These are phyloP conservation scores for Drosophila vallismaia DNA, from an alignment of 2,888 invertebrate species.

Conservation along the genomic window DNA sequence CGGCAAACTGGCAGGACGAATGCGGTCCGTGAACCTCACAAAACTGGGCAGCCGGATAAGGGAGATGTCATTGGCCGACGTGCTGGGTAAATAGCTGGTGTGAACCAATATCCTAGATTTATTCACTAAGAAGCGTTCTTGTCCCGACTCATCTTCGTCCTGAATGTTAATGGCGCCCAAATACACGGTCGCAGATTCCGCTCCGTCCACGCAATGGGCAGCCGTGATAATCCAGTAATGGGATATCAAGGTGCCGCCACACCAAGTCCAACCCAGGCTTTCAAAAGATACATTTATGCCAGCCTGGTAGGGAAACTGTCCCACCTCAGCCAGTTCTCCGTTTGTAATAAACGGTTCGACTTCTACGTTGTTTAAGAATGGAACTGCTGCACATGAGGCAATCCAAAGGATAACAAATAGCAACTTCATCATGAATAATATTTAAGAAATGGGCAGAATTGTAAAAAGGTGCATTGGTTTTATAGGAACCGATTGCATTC, in stretches of 20 bases:
- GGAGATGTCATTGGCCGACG: conserved; percentile 64
- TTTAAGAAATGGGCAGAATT: neutral
- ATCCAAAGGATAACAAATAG: conserved; percentile 44
- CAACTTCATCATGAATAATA: conserved; percentile 45
- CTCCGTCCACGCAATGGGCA: conserved; percentile 70
- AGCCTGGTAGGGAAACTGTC: conserved; percentile 75
- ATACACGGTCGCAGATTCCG: conserved; percentile 47
- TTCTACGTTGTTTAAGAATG: neutral
- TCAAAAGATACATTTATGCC: conserved; percentile 61
- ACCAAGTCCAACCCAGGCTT: conserved; percentile 49
- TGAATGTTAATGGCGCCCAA: conserved; percentile 64
- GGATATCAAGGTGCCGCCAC: conserved; percentile 74
- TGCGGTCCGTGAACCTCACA: conserved; percentile 48
- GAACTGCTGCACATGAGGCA: conserved; percentile 38
- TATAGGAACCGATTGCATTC: conserved; percentile 9
- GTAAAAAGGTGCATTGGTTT: neutral
- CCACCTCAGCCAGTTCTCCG: conserved; percentile 57
- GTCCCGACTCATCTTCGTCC: conserved; percentile 47
- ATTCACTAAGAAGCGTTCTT: conserved; percentile 40
- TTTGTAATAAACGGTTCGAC: conserved; percentile 63
- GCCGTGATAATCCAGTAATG: conserved; percentile 73
- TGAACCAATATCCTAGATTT: conserved; percentile 56
- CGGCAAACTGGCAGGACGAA: conserved; percentile 63
- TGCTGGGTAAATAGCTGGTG: conserved; percentile 50
- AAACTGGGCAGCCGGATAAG: conserved; percentile 53